phyloP scores from a whole-genome alignment of 2,797 vertebrate species.

The Staurois parvus region DNA sequence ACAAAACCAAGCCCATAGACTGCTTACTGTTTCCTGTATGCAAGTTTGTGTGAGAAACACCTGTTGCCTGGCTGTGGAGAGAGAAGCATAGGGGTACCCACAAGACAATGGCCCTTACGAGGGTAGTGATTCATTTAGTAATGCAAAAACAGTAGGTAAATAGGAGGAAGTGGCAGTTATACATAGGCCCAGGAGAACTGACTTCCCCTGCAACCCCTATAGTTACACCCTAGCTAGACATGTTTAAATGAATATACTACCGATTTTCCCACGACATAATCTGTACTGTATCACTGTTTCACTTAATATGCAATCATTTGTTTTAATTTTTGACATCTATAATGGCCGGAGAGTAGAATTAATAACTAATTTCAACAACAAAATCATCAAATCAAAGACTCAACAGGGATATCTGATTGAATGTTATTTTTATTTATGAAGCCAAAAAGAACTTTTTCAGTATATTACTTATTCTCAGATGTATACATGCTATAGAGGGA shows the following conservation, averaged over 20 bases:
- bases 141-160: too few species aligned
- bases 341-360: background rate
- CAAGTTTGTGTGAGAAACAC: too few species aligned
- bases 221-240: background rate
- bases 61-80: too few species aligned
- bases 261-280: background rate
- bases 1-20: too few species aligned
- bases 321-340: background rate
- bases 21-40: too few species aligned
- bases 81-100: too few species aligned
- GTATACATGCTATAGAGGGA: constrained; percentile 28
- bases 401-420: too few species aligned
- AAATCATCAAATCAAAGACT: background rate
- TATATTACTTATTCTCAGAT: background rate
- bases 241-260: background rate
- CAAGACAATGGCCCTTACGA: too few species aligned
- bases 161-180: too few species aligned
- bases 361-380: background rate
- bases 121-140: too few species aligned
- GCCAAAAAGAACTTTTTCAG: background rate
- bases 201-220: background rate
- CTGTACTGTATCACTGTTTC: background rate
- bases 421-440: background rate
- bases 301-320: background rate
- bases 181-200: too few species aligned